Evolutionary conservation across 2,888 invertebrate species (phyloP).

Genomic region (Drosophila engyochracea): DNA sequence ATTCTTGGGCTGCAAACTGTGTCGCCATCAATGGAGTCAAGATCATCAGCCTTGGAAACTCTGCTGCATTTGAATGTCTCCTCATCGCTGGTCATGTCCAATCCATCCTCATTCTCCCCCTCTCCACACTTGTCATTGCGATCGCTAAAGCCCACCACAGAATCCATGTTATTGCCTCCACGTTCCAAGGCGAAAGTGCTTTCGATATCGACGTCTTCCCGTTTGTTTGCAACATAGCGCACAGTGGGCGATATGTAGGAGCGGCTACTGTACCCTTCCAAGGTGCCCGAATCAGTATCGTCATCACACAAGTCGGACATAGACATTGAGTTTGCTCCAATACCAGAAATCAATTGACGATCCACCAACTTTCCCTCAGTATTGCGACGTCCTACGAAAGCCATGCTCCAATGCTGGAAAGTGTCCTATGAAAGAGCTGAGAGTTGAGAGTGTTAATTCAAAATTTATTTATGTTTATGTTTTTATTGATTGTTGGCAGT

Average conservation of each 20-base stretch:
- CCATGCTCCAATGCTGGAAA: constrained; percentile 34
- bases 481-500: constrained; percentile 24
- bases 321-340: background rate
- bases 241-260: constrained; percentile 60
- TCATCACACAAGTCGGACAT: constrained; percentile 58
- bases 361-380: constrained; percentile 58
- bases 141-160: background rate
- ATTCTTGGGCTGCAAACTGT: constrained; percentile 22
- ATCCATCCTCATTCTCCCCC: background rate
- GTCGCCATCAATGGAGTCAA: constrained; percentile 23
- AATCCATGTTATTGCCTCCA: constrained; percentile 4
- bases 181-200: background rate
- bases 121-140: constrained; percentile 1
- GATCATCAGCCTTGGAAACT: constrained; percentile 14
- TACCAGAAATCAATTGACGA: constrained; percentile 41
- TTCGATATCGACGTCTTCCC: constrained; percentile 14
- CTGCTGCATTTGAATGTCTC: constrained; percentile 7
- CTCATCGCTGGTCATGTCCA: constrained; percentile 20
- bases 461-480: constrained; percentile 24
- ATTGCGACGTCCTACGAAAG: constrained; percentile 58
- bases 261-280: constrained; percentile 50
- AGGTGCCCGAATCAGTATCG: constrained; percentile 39
- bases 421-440: constrained; percentile 20
- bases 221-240: constrained; percentile 44
- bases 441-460: background rate